Evolutionary conservation across 2,113 vertebrate species (phyloP), one percentile per base, ranked within the genome.

Genomic region (Engystomops pustulosus): DNA sequence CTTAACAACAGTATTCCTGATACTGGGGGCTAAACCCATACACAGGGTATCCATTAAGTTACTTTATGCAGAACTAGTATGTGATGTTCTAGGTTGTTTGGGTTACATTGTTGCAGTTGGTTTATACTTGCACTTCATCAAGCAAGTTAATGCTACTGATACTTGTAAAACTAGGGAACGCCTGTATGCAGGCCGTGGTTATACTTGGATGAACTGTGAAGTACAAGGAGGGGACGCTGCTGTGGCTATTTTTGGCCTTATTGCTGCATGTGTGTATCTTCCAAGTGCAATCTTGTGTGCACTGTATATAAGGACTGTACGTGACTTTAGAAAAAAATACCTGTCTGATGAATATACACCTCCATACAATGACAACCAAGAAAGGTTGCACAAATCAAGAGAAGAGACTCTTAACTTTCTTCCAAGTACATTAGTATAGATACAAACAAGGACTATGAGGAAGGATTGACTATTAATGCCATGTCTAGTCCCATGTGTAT

Each of bases 91-190:
- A 86, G 95, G 93, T 0, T 90, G 91, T 0, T 1, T 87, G 18
- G 89, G 2, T 0, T 97, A 96, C 4, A 15, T 96, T 2, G 86
- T 51, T 0, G 96, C 95, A 0, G 94, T 96, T 0, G 93, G 94
- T 14, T 94, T 97, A 53, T 97, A 96, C 87, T 88, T 98, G 75
- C 92, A 96, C 82, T 95, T 97, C 0, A 87, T 98, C 85, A 93
- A 88, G 51, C 51, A 58, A 47, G 91, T 97, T 53, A 98, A 97
- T 62, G 15, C 93, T 38, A 96, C 95, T 0, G 95, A 98, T 0
- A 87, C 94, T 23, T 98, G 96, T 85, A 6, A 65, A 85, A 62
- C 18, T 81, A 93, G 96, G 0, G 93, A 94, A 88, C 88, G 93
- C 23, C 86, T 97, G 36, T 98, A 97, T 0, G 89, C 90, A 0